Conservation (phyloP, 2,113 vertebrate species). For the Blennius ocellaris region DNA sequence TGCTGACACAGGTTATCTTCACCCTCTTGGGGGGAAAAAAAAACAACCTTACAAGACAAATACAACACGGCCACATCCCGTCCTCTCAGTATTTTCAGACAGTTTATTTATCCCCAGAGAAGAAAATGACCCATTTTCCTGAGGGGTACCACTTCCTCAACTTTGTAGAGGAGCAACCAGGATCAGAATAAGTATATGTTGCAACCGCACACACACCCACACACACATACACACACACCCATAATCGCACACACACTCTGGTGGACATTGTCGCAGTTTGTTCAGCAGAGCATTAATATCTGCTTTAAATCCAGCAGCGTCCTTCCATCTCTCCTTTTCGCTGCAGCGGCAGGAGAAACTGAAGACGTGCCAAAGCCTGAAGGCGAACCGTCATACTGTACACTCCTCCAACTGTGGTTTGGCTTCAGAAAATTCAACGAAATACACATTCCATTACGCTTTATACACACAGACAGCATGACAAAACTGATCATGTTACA, state of each 20-base stretch:
- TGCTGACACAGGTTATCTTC: constrained; percentile 61
- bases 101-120: constrained; percentile 79
- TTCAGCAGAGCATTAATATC: constrained; percentile 50
- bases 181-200: constrained; percentile 53
- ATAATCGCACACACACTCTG: not conserved
- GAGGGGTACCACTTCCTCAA: constrained; percentile 71
- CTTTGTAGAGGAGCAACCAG: constrained; percentile 65
- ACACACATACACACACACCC: not conserved
- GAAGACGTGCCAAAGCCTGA: constrained; percentile 54
- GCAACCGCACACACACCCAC: constrained; percentile 1
- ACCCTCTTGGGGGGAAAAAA: not conserved
- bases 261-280: constrained; percentile 10
- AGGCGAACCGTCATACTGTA: constrained; percentile 38
- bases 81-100: constrained; percentile 76
- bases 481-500: constrained; percentile 29
- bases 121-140: constrained; percentile 69
- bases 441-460: constrained; percentile 28
- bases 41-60: constrained; percentile 69
- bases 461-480: constrained; percentile 17
- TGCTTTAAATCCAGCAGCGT: constrained; percentile 36
- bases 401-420: constrained; percentile 45
- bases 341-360: constrained; percentile 53
- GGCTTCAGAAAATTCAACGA: constrained; percentile 45
- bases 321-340: constrained; percentile 13
- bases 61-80: constrained; percentile 74